Conservation (phyloP, 2,113 vertebrate genomes). For the Sus scrofa region DNA sequence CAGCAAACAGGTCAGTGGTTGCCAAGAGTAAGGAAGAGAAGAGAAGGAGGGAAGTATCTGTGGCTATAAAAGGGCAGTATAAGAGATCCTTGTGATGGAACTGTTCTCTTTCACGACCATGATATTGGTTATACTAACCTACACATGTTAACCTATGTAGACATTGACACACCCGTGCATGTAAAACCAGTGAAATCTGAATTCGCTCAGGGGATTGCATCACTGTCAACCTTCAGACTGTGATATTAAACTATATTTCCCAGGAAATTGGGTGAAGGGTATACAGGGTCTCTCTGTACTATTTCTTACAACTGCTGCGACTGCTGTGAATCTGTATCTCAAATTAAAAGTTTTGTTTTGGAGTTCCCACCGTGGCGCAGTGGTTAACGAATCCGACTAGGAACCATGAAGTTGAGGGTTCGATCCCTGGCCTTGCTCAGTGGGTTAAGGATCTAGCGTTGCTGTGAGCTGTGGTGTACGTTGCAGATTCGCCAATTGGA, state of each 20-base stretch:
- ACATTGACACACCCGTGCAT: background rate
- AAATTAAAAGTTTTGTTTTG: slow-evolving; percentile 11
- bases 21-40: background rate
- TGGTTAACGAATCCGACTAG: too few species aligned
- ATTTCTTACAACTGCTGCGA: background rate
- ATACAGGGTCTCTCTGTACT: background rate
- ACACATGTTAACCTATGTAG: background rate
- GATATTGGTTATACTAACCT: background rate
- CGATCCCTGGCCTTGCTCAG: too few species aligned
- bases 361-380: too few species aligned
- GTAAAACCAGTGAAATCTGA: background rate
- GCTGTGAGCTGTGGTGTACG: too few species aligned
- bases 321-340: background rate
- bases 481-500: too few species aligned
- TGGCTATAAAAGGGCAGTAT: background rate
- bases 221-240: background rate
- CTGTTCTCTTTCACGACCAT: background rate
- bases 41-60: background rate
- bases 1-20: background rate
- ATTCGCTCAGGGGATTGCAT: background rate
- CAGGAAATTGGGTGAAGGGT: background rate
- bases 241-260: background rate
- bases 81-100: background rate
- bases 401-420: too few species aligned
- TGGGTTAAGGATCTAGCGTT: too few species aligned